phyloP scores from a whole-genome alignment of 2,113 vertebrate species.

The Notechis scutatus region DNA sequence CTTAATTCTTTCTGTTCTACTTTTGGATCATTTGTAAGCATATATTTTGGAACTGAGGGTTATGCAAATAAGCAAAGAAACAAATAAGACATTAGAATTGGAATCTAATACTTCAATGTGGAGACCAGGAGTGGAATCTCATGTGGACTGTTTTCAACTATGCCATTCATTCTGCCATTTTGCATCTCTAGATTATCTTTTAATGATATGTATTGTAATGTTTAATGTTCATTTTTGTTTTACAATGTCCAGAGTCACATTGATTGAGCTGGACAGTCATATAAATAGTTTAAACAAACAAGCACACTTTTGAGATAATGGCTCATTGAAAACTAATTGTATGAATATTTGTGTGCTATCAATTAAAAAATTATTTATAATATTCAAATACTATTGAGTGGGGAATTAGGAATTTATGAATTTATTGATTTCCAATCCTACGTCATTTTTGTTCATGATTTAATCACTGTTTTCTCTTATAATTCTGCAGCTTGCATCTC shows the following conservation, averaged over 20 bases:
- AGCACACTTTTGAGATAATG: not conserved
- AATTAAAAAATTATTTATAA: not conserved
- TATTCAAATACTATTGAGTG: not conserved
- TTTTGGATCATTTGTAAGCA: not conserved
- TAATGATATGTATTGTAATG: not conserved
- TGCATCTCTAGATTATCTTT: not conserved
- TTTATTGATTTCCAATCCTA: not conserved
- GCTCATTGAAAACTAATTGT: not conserved
- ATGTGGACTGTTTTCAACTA: not conserved
- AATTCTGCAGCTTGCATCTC: not conserved
- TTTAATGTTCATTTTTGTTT: not conserved
- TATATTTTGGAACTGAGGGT: not conserved
- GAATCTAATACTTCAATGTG: not conserved
- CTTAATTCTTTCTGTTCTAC: not conserved
- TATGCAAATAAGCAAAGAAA: not conserved
- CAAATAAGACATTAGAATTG: not conserved
- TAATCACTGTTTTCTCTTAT: not conserved
- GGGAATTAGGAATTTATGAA: not conserved
- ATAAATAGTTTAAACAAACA: not conserved
- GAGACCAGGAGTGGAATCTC: not conserved
- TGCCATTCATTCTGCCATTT: not conserved
- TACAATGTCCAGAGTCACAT: not conserved
- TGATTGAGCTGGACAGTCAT: not conserved
- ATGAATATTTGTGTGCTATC: no score
- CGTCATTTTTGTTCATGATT: not conserved